Evolutionary conservation across 2,888 invertebrate species (phyloP).

Genomic region (Empis livida): DNA sequence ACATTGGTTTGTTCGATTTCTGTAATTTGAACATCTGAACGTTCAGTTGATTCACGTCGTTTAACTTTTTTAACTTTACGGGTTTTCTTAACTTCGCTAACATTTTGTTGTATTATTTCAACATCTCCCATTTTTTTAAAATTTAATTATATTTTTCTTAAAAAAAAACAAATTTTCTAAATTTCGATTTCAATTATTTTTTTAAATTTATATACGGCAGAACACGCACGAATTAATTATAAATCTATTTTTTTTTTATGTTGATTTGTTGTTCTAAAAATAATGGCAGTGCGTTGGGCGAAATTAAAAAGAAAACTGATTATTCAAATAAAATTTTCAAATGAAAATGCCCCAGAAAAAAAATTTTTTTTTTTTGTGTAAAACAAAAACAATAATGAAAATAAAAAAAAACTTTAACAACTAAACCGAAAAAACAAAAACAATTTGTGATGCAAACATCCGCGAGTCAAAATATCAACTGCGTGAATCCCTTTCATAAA

Average conservation of each 20-base stretch:
- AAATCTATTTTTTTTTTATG: conserved; percentile 1
- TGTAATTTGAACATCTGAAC: conserved; percentile 69
- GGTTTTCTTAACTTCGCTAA: conserved; percentile 71
- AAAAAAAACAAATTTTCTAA: neutral
- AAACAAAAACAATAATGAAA: conserved; percentile 3
- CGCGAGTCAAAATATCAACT: conserved; percentile 34
- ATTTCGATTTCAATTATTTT: neutral
- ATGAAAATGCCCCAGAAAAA: neutral
- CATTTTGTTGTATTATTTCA: conserved; percentile 73
- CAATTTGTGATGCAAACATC: conserved; percentile 24
- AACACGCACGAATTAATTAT: too few relatives aligned
- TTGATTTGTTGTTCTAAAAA: conserved; percentile 2
- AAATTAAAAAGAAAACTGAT: too few relatives aligned
- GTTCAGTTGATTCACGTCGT: conserved; percentile 64
- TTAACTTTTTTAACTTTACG: conserved; percentile 86
- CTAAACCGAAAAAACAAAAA: neutral
- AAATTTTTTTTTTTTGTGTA: conserved; percentile 1
- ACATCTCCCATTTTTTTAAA: conserved; percentile 69
- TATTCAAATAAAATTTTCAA: too few relatives aligned
- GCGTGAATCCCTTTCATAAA: conserved; percentile 19
- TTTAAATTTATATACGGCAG: too few relatives aligned
- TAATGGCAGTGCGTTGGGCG: neutral
- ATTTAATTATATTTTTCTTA: neutral
- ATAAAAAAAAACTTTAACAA: neutral
- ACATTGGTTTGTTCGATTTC: conserved; percentile 59